Evolutionary conservation across 1,140 invertebrate species (phyloP).

Genomic region (Trinorchestia longiramus): DNA sequence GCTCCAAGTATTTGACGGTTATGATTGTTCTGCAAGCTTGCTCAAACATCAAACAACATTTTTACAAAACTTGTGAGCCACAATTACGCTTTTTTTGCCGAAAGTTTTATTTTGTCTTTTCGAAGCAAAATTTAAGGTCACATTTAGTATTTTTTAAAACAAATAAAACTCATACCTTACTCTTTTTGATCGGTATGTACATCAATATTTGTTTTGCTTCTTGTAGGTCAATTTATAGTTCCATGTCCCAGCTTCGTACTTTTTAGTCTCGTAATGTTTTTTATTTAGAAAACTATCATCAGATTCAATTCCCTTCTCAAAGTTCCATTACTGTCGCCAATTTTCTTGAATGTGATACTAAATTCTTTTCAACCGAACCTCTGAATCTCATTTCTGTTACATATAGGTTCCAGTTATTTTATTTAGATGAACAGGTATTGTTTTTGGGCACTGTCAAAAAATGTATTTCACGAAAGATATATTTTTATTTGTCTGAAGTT

Average conservation of each 20-base stretch:
- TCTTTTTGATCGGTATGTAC: neutral
- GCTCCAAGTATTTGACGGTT: neutral
- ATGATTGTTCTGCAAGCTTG: neutral
- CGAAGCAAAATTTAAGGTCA: neutral
- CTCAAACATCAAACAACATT: too few species aligned
- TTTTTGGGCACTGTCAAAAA: too few species aligned
- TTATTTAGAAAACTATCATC: neutral
- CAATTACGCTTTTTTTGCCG: neutral
- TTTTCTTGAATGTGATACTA: neutral
- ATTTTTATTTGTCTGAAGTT: too few species aligned
- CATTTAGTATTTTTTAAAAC: neutral
- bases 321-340: neutral
- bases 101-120: neutral
- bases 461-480: too few species aligned
- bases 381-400: neutral
- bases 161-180: neutral
- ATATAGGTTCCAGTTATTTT: neutral
- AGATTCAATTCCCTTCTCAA: neutral
- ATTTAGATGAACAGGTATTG: too few species aligned
- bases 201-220: neutral
- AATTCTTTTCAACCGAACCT: neutral
- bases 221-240: neutral
- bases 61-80: too few species aligned
- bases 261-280: neutral
- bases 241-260: neutral